These are phyloP conservation scores for Nothoprocta perdicaria DNA, from an alignment of 2,113 vertebrate genomes.

Conservation along the genomic window DNA sequence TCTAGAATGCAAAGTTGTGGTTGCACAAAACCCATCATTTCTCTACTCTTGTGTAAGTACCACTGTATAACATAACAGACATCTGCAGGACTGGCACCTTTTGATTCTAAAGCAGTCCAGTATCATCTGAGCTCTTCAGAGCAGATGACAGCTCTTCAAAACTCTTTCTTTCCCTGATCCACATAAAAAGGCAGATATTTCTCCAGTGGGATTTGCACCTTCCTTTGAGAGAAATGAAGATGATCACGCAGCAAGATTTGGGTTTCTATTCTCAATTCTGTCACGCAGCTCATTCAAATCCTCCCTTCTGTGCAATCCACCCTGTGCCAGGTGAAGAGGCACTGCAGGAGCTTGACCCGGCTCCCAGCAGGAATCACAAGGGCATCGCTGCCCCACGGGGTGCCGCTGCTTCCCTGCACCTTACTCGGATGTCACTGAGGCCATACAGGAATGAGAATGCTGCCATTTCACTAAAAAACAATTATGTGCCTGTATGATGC, in stretches of 20 bases:
- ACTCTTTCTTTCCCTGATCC: background rate
- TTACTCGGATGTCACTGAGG: background rate
- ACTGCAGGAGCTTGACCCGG: background rate
- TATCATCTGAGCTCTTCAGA: background rate
- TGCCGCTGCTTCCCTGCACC: background rate
- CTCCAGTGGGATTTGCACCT: background rate
- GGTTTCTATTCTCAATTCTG: background rate
- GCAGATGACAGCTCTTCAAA: background rate
- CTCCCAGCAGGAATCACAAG: background rate
- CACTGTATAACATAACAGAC: background rate
- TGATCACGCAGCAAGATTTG: background rate
- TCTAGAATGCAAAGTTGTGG: background rate
- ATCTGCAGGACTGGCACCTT: background rate
- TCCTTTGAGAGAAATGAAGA: background rate
- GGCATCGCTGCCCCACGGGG: background rate
- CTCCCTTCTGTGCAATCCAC: background rate
- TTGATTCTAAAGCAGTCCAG: background rate
- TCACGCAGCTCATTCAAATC: background rate
- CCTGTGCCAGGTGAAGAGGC: background rate
- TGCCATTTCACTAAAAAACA: background rate
- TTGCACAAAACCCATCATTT: background rate
- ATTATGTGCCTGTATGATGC: fast-evolving
- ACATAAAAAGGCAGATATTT: background rate
- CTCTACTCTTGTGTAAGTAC: background rate
- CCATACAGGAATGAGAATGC: fast-evolving